Percentiles rank a stretch among this genome's conserved stretches.
Conservation (phyloP, 1,140 invertebrate species). For the Daktulosphaira vitifoliae region DNA sequence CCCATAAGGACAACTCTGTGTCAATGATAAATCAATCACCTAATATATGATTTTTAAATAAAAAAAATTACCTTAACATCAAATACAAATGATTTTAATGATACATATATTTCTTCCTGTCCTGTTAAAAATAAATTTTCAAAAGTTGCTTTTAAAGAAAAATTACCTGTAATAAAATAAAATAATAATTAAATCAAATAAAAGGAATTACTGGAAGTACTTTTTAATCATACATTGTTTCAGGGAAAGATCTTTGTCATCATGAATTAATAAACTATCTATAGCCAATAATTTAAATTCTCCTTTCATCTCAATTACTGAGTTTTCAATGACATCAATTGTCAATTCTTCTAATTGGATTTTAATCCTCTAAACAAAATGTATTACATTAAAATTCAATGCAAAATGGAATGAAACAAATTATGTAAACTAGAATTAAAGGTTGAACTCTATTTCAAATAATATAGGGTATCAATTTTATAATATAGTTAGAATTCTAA, state of each 20-base stretch:
- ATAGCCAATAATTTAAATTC: conserved; percentile 21
- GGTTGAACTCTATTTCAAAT: too few relatives aligned
- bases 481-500: too few relatives aligned
- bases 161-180: not conserved
- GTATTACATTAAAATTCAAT: not conserved
- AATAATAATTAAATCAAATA: not conserved
- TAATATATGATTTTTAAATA: too few relatives aligned
- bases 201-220: not conserved
- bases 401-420: too few relatives aligned
- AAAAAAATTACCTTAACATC: conserved; percentile 15
- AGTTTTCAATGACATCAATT: conserved; percentile 20
- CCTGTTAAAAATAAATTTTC: conserved; percentile 24
- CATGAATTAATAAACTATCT: conserved; percentile 11
- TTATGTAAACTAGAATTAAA: too few relatives aligned
- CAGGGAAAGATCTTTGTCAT: conserved; percentile 8
- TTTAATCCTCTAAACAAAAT: conserved; percentile 20
- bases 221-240: conserved; percentile 16
- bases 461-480: too few relatives aligned
- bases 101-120: conserved; percentile 21
- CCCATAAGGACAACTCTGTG: too few relatives aligned
- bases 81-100: conserved; percentile 15
- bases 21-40: too few relatives aligned
- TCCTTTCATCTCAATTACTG: conserved; percentile 19
- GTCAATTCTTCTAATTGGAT: conserved; percentile 15
- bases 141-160: conserved; percentile 14